A percentile compares a stretch with the other conserved stretches of the same genome.
Evolutionary conservation across 2,888 invertebrate species (phyloP).

Genomic region (Acholoe squamosa): DNA sequence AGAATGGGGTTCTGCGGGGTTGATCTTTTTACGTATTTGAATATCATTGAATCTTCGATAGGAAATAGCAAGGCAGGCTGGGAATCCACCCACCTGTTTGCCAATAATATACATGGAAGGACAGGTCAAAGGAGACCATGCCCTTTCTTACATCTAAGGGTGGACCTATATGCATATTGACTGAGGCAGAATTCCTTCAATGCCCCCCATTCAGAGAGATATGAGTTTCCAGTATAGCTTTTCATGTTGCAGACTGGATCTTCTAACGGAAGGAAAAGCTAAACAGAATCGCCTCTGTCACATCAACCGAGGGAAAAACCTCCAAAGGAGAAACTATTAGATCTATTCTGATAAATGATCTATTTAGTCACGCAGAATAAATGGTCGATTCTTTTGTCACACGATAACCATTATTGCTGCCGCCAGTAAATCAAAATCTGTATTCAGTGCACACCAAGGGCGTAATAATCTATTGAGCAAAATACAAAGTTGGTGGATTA

Average conservation of each 20-base stretch:
- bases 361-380: slow-evolving; percentile 1
- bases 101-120: neutral
- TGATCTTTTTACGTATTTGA: neutral
- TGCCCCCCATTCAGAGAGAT: too few species aligned
- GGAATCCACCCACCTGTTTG: neutral
- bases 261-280: too few species aligned
- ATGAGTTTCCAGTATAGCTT: too few species aligned
- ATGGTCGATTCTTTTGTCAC: neutral
- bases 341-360: neutral
- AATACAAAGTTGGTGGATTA: neutral
- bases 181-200: too few species aligned
- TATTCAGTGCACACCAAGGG: slow-evolving; percentile 5
- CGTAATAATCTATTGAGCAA: neutral
- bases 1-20: neutral
- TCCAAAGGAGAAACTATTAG: too few species aligned
- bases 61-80: neutral
- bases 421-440: neutral
- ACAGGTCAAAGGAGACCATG: neutral
- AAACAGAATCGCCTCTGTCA: too few species aligned
- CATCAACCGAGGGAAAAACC: too few species aligned
- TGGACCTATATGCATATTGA: too few species aligned
- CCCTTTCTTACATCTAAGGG: neutral
- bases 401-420: neutral
- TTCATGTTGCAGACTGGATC: neutral
- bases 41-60: neutral